Evolutionary conservation across 2,888 invertebrate species (phyloP), one percentile per base, ranked within the genome.

Genomic region (Nomada ferruginata): DNA sequence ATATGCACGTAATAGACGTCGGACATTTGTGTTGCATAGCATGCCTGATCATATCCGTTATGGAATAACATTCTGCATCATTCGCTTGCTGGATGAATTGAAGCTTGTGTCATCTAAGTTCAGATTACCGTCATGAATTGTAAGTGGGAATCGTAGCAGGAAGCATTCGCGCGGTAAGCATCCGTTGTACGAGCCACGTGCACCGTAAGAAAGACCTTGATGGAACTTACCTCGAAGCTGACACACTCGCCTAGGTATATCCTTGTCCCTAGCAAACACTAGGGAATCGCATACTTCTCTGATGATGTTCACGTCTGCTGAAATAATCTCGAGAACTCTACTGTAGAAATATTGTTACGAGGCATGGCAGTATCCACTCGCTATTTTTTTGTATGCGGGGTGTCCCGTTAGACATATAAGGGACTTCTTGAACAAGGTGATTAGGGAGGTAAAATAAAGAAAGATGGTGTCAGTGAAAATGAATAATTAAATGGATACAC

Each of bases 81-180:
- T 57, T 57, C 57, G 47, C 29, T 26, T 15, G 65, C 42, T 26
- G 52, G 20, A 73, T 71, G 60, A 71, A 61, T 71, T 44, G 71
- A 71, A 23, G 65, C n/a, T 57, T 47, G 55, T 57, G 60, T 61
- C 71, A 64, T 73, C 26, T 52, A 53, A 73, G 64, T 55, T 73
- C 64, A 64, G 36, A 73, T 73, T 61, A 65, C 73, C 20, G 29
- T 64, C 53, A 69, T 81, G 68, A 74, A 71, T 82, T 69, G 52
- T 57, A 71, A 71, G 60, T 36, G 52, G 50, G 60, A 71, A 76
- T 69, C 20, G 20, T 59, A 66, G 66, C 66, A 65, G 47, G 57
- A 44, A 61, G 82, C 55, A 76, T 70, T 71, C 52, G 65, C 75
- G 66, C 68, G 53, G 71, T 71, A 36, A 60, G 76, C 65, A 60